These are phyloP conservation scores for Notocelia uddmanniana DNA, from an alignment of 2,888 invertebrate species.

Conservation along the genomic window DNA sequence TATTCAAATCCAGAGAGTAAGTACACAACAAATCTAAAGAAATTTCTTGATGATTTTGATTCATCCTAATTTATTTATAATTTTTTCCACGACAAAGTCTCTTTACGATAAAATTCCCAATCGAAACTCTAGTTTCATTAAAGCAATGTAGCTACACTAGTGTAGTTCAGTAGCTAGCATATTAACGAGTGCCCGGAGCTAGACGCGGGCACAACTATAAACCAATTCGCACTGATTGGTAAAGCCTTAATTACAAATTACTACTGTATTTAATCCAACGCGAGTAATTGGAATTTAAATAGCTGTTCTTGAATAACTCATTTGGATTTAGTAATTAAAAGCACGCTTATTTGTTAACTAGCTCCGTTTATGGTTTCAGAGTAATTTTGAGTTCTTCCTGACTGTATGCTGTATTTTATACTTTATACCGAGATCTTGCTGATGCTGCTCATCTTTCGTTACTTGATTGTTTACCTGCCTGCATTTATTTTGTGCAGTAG, in stretches of 20 bases:
- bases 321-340: conserved; percentile 34
- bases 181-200: conserved; percentile 36
- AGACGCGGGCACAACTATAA: conserved; percentile 33
- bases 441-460: too few species aligned
- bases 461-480: too few species aligned
- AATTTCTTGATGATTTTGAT: too few species aligned
- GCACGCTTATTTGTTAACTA: conserved; percentile 21
- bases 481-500: too few species aligned
- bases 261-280: conserved; percentile 41
- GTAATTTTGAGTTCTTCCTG: not conserved
- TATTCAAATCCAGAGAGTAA: too few species aligned
- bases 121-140: conserved; percentile 13
- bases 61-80: too few species aligned
- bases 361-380: not conserved
- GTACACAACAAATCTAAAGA: too few species aligned
- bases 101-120: not conserved
- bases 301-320: conserved; percentile 33
- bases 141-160: not conserved
- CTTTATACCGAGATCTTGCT: too few species aligned
- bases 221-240: conserved; percentile 40
- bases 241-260: conserved; percentile 46
- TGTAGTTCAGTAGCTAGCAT: conserved; percentile 38
- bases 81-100: not conserved
- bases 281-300: conserved; percentile 44
- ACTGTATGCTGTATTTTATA: too few species aligned